A percentile compares a stretch with the other conserved stretches of the same genome.
Evolutionary conservation across 2,888 invertebrate species (phyloP).

Genomic region (Platycheirus rosarum): DNA sequence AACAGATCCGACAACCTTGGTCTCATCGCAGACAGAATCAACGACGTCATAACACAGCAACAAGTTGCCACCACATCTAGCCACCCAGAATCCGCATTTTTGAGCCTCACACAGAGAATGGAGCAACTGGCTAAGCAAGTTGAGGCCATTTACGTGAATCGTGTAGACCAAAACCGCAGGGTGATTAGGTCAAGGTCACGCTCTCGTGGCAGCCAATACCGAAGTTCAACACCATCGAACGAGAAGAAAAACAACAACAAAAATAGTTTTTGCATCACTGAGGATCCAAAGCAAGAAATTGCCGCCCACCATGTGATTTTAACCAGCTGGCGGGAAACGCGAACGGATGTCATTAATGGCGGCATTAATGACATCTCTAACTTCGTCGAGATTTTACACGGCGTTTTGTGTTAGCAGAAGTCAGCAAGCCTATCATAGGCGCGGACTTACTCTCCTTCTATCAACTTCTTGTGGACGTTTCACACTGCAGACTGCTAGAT

Average conservation of each 20-base stretch:
- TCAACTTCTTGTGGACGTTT: conserved; percentile 34
- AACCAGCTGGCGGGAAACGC: neutral
- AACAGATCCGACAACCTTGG: conserved; percentile 23
- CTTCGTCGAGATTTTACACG: conserved; percentile 14
- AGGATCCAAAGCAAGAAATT: conserved; percentile 17
- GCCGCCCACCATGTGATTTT: neutral
- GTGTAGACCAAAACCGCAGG: neutral
- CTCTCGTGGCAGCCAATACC: neutral
- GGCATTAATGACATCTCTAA: conserved; percentile 40
- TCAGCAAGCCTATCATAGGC: conserved; percentile 8
- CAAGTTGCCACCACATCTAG: conserved; percentile 14
- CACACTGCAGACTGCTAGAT: conserved; percentile 18
- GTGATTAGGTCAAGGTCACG: neutral
- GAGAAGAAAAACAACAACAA: neutral
- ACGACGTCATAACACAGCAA: conserved; percentile 17
- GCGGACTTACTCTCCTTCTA: conserved; percentile 21
- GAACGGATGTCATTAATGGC: conserved; percentile 15
- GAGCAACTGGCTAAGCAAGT: conserved; percentile 10
- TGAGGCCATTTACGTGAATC: conserved; percentile 6
- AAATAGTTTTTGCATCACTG: conserved; percentile 4
- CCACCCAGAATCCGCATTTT: neutral
- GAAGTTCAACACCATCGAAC: neutral
- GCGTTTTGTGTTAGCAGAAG: conserved; percentile 9
- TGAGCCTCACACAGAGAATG: neutral
- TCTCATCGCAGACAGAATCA: conserved; percentile 22